Base-by-base conservation (phyloP, 2,888 invertebrate species). In the Griposia aprilina region DNA sequence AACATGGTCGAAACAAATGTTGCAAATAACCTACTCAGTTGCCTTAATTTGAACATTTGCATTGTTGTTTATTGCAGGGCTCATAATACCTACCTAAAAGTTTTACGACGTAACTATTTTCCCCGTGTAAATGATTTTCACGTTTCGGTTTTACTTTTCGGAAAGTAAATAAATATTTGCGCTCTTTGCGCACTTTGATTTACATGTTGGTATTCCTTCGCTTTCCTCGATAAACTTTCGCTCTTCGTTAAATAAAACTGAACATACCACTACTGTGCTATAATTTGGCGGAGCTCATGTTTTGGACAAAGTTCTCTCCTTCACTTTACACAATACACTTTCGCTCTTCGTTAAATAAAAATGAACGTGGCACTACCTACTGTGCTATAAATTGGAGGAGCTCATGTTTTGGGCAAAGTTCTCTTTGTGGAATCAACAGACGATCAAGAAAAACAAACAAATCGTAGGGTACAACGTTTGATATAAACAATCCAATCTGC, bases 161-260 rank as follows among this genome's bases (percentile, higher is more conserved):
- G n/a, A 41, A 45, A 23, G 13, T 65, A 15, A 72, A 81, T 65
- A 45, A 62, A 52, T 76, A 45, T 55, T 26, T 23, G 20, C 13
- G 23, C 26, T 13, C 13, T 36, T 23, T 73, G 30, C n/a, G n/a
- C n/a, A 57, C 74, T 70, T 80, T 80, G 41, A 50, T 26, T 48
- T 30, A 17, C n/a, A 66, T 59, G 59, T 81, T 81, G 7, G n/a
- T 11, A 20, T 30, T 63, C 17, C 41, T 59, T 74, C 30, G 45
- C 45, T 70, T 10, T 20, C 13, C n/a, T 17, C 26, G 17, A 76
- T 26, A 48, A 6, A 65, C 59, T 79, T 66, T 81, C 75, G 23
- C 26, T 74, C 23, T 57, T 81, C 36, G 36, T 20, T 66, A 41
- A 59, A 52, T 65, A 59, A 72, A 74, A 59, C 52, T 57, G 30